A percentile compares a stretch with the other conserved stretches of the same genome.
Conservation (phyloP, 2,797 vertebrate genomes). For the Melanotaenia nigrans region DNA sequence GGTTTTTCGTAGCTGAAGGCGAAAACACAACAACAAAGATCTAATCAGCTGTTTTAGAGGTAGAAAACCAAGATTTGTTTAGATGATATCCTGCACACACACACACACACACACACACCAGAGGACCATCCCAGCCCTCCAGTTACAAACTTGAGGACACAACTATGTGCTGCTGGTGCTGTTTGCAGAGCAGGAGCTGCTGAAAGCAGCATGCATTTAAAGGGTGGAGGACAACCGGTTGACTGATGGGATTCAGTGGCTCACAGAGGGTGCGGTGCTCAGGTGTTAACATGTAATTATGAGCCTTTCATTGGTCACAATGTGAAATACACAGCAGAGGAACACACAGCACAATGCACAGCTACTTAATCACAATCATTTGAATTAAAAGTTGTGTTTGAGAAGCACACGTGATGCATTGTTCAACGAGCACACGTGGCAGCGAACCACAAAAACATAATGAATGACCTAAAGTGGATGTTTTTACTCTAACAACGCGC, state of each 20-base stretch:
- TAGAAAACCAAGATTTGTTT: conserved; percentile 57
- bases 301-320: conserved; percentile 83
- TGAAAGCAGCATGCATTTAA: conserved; percentile 60
- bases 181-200: conserved; percentile 77
- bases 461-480: conserved; percentile 10
- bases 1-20: conserved; percentile 47
- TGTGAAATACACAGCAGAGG: conserved; percentile 73
- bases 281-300: conserved; percentile 84
- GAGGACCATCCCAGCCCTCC: conserved; percentile 79
- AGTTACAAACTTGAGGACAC: conserved; percentile 79
- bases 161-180: conserved; percentile 67
- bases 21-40: conserved; percentile 51
- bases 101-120: conserved; percentile 34
- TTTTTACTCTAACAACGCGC: not conserved
- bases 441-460: conserved; percentile 7
- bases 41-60: conserved; percentile 49
- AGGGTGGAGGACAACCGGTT: conserved; percentile 75
- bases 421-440: conserved; percentile 30
- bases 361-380: conserved; percentile 62
- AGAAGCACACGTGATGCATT: conserved; percentile 52
- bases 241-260: conserved; percentile 82
- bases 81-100: conserved; percentile 54
- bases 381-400: conserved; percentile 59
- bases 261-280: conserved; percentile 78
- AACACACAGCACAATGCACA: conserved; percentile 65